Evolutionary conservation across 2,113 vertebrate genomes (phyloP).

Genomic region (Zonotrichia leucophrys): DNA sequence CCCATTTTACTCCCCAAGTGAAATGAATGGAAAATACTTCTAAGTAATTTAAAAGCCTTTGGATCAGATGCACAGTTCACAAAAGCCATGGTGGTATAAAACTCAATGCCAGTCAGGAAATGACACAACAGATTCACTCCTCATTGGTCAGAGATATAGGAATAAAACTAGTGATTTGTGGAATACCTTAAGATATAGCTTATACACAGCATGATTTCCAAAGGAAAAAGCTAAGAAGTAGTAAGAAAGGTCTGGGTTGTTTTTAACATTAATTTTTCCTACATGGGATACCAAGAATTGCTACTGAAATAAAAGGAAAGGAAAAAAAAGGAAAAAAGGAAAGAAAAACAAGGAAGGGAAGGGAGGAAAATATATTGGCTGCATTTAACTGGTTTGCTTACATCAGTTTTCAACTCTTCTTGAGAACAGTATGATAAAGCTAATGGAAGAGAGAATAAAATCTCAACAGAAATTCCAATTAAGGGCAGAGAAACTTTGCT

Average conservation of each 20-base stretch:
- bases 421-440: background rate
- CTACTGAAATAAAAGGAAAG: background rate
- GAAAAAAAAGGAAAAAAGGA: rapidly evolving
- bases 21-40: slow-evolving; percentile 29
- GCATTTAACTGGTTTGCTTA: background rate
- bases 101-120: background rate
- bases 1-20: background rate
- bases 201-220: background rate
- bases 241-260: background rate
- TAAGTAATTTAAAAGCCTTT: background rate
- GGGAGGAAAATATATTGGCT: background rate
- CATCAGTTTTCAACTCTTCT: background rate
- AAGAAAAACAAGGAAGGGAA: background rate
- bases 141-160: background rate
- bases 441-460: background rate
- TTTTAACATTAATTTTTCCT: background rate
- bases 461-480: background rate
- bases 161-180: background rate
- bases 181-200: background rate
- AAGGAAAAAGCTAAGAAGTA: background rate
- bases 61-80: background rate
- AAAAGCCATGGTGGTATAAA: background rate
- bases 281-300: background rate
- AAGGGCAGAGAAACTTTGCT: background rate
- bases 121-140: background rate